A percentile compares a stretch with the other conserved stretches of the same genome.
These are phyloP conservation scores for Sicus ferrugineus DNA, from an alignment of 2,888 invertebrate species.

Conservation along the genomic window DNA sequence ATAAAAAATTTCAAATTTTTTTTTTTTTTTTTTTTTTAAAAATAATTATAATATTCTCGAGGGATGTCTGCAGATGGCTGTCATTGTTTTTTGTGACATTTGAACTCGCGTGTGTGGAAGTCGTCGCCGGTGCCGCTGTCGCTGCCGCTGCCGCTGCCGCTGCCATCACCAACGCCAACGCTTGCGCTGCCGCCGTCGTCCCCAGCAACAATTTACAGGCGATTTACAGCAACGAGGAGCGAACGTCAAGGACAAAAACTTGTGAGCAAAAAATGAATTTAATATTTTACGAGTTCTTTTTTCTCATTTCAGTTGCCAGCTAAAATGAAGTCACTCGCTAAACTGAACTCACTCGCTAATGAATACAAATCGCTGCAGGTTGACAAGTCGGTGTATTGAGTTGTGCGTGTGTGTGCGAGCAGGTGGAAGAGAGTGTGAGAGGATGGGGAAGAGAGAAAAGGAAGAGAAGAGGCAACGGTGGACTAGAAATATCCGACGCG, in stretches of 20 bases:
- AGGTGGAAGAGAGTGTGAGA: not conserved
- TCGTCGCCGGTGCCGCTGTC: constrained; percentile 5
- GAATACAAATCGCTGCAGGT: constrained; percentile 22
- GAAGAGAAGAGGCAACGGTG: no score
- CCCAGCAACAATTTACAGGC: not conserved
- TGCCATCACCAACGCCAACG: not conserved
- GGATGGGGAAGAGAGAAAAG: not conserved
- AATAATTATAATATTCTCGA: not conserved
- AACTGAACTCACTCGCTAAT: no score
- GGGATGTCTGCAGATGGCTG: constrained; percentile 4
- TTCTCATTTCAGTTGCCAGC: constrained; percentile 27
- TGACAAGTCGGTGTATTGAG: not conserved
- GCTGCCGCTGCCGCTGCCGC: not conserved
- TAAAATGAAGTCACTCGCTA: no score
- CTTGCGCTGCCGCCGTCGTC: not conserved
- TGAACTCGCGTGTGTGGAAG: not conserved
- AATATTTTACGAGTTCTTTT: constrained; percentile 28
- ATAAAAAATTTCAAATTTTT: no score
- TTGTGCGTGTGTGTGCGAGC: no score
- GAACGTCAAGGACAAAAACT: not conserved
- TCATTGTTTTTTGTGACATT: not conserved
- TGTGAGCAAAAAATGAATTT: constrained; percentile 25
- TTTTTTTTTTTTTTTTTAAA: no score
- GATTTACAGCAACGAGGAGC: not conserved
- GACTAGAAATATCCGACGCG: no score